Conservation (phyloP, 2,113 vertebrate genomes). For the Poecile atricapillus region DNA sequence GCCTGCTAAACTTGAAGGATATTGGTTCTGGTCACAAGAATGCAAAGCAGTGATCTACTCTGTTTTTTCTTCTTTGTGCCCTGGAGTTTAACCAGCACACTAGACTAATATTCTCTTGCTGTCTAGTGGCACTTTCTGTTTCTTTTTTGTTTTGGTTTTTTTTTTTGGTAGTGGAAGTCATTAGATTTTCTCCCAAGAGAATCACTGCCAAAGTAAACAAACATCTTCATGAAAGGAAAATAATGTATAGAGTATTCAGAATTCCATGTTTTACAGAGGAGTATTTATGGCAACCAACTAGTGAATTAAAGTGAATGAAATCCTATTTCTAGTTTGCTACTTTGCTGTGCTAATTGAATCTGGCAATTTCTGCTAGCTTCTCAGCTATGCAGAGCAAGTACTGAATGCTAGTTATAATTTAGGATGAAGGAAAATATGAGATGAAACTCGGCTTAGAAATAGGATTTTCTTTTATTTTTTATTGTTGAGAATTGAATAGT, state of each 20-base stretch:
- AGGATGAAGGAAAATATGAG: constrained; percentile 18
- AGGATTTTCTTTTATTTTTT: neutral
- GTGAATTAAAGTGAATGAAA: constrained; percentile 43
- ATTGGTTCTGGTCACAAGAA: neutral
- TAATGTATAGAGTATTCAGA: constrained; percentile 49
- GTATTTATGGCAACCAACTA: constrained; percentile 42
- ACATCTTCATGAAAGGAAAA: constrained; percentile 55
- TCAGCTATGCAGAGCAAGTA: neutral
- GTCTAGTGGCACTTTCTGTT: constrained; percentile 45
- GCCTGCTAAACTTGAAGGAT: neutral
- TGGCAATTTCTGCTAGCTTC: constrained; percentile 18
- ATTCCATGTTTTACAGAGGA: constrained; percentile 12
- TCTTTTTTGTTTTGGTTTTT: neutral
- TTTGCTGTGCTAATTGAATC: constrained; percentile 16
- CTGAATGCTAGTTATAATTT: constrained; percentile 24
- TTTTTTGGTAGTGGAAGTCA: constrained; percentile 44
- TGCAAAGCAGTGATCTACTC: neutral
- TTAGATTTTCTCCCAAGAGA: constrained; percentile 59
- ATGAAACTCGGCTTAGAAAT: neutral
- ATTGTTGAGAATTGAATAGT: constrained; percentile 14
- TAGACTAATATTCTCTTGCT: constrained; percentile 50
- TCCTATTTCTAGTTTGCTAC: constrained; percentile 12
- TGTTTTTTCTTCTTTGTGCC: neutral
- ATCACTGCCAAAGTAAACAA: constrained; percentile 59
- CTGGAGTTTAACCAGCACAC: constrained; percentile 32